phyloP scores from a whole-genome alignment of 1,140 invertebrate species.

The Bombus ignitus region DNA sequence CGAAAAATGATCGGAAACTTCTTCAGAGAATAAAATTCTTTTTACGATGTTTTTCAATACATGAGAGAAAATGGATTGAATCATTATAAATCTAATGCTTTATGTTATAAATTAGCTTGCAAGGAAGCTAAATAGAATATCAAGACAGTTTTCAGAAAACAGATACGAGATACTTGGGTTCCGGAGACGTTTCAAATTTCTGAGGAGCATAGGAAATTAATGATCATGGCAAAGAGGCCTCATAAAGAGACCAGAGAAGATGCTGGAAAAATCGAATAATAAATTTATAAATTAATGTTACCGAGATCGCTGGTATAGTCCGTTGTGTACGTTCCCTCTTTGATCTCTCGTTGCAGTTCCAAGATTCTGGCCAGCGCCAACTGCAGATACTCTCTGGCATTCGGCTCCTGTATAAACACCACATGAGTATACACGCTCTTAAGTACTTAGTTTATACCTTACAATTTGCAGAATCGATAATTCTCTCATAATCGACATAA shows the following conservation, averaged over 20 bases:
- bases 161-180: not conserved
- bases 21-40: too few species aligned
- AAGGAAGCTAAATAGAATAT: not conserved
- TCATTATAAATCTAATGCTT: not conserved
- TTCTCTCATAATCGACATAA: not conserved
- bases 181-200: not conserved
- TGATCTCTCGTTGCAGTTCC: constrained; percentile 76
- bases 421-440: not conserved
- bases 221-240: not conserved
- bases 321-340: constrained; percentile 71
- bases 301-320: constrained; percentile 74
- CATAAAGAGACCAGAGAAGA: not conserved
- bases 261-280: not conserved
- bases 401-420: constrained; percentile 66
- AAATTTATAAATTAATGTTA: constrained; percentile 60
- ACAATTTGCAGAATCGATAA: not conserved
- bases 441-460: not conserved
- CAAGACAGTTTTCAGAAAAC: not conserved
- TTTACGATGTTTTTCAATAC: too few species aligned
- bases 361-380: constrained; percentile 74
- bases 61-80: not conserved
- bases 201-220: not conserved
- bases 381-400: constrained; percentile 76
- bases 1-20: not conserved
- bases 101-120: not conserved